These are phyloP conservation scores for Agrypnia vestita DNA, from an alignment of 1,140 invertebrate species.

Conservation along the genomic window DNA sequence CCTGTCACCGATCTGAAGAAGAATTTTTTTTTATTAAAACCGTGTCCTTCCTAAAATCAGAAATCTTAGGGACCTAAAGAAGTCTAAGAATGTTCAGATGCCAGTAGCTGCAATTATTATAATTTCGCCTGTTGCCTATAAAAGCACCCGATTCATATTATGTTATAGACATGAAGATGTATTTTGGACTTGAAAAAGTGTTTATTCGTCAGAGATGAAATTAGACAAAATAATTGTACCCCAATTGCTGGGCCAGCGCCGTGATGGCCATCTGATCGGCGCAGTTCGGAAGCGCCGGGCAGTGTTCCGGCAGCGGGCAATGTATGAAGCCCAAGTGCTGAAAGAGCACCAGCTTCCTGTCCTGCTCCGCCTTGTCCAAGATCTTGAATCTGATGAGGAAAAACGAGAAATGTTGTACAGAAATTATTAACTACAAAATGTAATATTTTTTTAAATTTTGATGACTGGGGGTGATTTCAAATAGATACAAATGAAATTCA, in stretches of 20 bases:
- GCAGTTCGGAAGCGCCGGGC: conserved; percentile 92
- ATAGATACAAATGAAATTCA: too few species aligned
- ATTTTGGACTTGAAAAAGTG: too few species aligned
- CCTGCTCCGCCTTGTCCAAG: conserved; percentile 93
- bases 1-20: conserved; percentile 58
- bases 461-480: too few species aligned
- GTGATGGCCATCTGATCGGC: conserved; percentile 78
- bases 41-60: too few species aligned
- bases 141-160: not conserved
- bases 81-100: not conserved
- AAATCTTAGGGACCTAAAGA: too few species aligned
- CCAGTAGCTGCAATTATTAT: not conserved
- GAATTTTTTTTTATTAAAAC: too few species aligned
- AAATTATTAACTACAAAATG: too few species aligned
- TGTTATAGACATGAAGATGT: too few species aligned
- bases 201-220: too few species aligned
- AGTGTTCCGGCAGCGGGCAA: conserved; percentile 94
- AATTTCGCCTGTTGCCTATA: not conserved
- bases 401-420: conserved; percentile 34
- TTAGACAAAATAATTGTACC: conserved; percentile 37
- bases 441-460: too few species aligned
- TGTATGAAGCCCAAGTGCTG: conserved; percentile 97
- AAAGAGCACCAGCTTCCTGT: conserved; percentile 93
- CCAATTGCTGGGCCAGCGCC: conserved; percentile 67
- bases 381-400: conserved; percentile 85